Conservation (phyloP, 2,888 invertebrate genomes). For the Pardosa pseudoannulata region DNA sequence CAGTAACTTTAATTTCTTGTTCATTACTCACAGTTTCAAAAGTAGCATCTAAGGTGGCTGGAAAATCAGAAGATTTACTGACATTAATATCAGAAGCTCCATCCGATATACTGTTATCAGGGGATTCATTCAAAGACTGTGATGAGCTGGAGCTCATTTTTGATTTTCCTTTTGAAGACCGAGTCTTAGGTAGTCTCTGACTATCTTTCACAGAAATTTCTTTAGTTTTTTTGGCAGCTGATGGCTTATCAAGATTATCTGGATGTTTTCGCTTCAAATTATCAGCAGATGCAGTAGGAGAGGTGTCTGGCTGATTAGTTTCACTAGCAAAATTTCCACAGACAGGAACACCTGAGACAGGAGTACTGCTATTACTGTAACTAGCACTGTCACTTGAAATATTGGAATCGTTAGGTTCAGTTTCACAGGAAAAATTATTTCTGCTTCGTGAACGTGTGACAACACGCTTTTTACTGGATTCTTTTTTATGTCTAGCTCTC, state of each 20-base stretch:
- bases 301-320: background rate
- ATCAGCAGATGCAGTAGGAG: slow-evolving; percentile 12
- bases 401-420: slow-evolving; percentile 2
- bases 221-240: slow-evolving; percentile 26
- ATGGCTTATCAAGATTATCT: slow-evolving; percentile 21
- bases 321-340: no score
- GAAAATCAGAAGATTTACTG: background rate
- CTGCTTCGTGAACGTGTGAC: slow-evolving; percentile 37
- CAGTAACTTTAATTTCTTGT: background rate
- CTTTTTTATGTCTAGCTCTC: slow-evolving; percentile 75
- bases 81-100: background rate
- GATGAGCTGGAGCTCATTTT: slow-evolving; percentile 43
- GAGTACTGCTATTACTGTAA: background rate
- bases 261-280: slow-evolving; percentile 54
- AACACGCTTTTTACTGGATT: slow-evolving; percentile 15
- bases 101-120: background rate
- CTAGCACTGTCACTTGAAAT: slow-evolving; percentile 35
- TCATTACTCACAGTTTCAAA: background rate
- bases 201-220: slow-evolving; percentile 16
- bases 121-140: slow-evolving; percentile 27
- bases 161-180: slow-evolving; percentile 12
- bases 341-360: no score
- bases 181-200: slow-evolving; percentile 3
- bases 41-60: background rate
- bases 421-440: slow-evolving; percentile 18